Evolutionary conservation across 2,888 invertebrate species (phyloP).

Genomic region (Notocelia uddmanniana): DNA sequence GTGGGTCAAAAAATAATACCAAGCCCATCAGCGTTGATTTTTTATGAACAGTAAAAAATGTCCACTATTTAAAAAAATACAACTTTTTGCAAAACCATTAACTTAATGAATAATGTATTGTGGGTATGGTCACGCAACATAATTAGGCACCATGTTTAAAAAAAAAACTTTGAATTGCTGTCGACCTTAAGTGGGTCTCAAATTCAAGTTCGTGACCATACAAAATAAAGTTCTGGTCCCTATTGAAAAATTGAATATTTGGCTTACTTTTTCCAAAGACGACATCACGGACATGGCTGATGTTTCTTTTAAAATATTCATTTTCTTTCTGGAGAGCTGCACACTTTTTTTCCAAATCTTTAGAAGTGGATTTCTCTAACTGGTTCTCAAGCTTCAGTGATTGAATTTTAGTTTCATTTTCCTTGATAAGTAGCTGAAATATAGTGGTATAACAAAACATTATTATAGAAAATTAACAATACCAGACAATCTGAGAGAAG

Average conservation of each 20-base stretch:
- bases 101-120: no score
- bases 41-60: no score
- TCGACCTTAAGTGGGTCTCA: no score
- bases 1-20: no score
- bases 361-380: conserved; percentile 51
- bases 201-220: no score
- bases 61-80: no score
- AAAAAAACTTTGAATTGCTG: no score
- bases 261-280: conserved; percentile 64
- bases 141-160: no score
- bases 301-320: conserved; percentile 54
- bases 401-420: conserved; percentile 60
- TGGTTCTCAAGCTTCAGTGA: conserved; percentile 59
- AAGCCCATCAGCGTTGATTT: no score
- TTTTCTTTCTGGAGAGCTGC: conserved; percentile 57
- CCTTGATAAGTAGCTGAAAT: conserved; percentile 61
- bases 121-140: no score
- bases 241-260: not conserved
- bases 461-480: not conserved
- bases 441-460: conserved; percentile 39
- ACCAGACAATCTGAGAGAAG: not conserved
- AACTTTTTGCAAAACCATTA: no score
- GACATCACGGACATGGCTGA: conserved; percentile 55
- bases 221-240: no score
- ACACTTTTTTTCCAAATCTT: conserved; percentile 53